Evolutionary conservation across 2,113 vertebrate genomes (phyloP), one percentile per base, ranked within the genome.

Genomic region (Excalfactoria chinensis): DNA sequence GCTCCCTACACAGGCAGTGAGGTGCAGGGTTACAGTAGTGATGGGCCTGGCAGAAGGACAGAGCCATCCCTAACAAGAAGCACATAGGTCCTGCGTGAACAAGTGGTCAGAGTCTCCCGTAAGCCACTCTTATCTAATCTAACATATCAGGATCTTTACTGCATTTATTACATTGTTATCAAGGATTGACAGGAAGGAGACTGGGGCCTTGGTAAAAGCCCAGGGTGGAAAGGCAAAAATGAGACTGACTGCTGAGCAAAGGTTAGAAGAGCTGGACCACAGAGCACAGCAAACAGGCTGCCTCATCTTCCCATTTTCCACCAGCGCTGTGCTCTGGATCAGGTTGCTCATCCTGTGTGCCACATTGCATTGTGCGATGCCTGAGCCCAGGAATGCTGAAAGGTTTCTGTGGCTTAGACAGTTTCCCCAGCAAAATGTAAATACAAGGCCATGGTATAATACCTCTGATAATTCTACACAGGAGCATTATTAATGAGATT

Each of bases 121-220:
- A 76, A 77, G 16, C 13, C 16, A 37, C n/a, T 74, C 10, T 92
- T 82, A 90, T 82, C 81, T 95, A 79, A 95, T 66, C 55, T 90
- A 75, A 68, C 69, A 26, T 49, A 89, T 92, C 91, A 51, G 32
- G 87, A 71, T 80, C 72, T 92, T 85, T 88, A 53, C 68, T 83
- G 71, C 56, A 51, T 92, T 91, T 89, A 71, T 94, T 95, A 85
- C 59, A n/a, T 28, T 89, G 63, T 93, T 95, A 91, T 91, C 93
- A 76, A 56, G 71, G 51, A 83, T 74, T 37, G 46, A 66, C 78
- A 93, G 71, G 74, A 88, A 93, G 60, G 59, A 91, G 82, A 56
- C 0, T 79, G 37, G 22, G 48, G 43, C 32, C 41, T 70, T 63
- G 37, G 55, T 90, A 93, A 81, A 84, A 93, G 41, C 59, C 51